Conservation (phyloP, 2,888 invertebrate species). For the Nephrotoma guestfalica region DNA sequence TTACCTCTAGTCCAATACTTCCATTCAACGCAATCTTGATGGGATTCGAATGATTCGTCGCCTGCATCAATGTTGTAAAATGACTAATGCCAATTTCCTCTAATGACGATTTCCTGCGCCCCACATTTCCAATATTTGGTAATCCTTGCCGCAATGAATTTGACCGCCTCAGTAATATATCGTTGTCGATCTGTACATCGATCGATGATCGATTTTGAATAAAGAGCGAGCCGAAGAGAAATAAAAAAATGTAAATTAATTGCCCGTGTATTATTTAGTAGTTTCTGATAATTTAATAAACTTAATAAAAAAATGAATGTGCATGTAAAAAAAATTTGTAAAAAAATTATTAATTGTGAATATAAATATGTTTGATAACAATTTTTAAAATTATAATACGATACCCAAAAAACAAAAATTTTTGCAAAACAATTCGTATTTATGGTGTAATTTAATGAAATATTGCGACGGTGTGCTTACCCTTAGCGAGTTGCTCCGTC, state of each 20-base stretch:
- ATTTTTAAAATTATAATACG: neutral
- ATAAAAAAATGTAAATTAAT: neutral
- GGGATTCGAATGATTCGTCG: constrained; percentile 54
- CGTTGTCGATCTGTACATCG: constrained; percentile 46
- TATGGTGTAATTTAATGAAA: neutral
- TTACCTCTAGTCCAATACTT: constrained; percentile 63
- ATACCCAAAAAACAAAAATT: neutral
- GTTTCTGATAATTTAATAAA: neutral
- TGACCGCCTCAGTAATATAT: constrained; percentile 66
- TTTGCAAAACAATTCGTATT: neutral
- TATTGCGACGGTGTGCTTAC: constrained; percentile 28
- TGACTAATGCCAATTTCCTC: constrained; percentile 77
- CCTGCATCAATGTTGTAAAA: constrained; percentile 51
- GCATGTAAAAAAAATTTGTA: neutral
- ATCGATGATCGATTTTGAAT: neutral
- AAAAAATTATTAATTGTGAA: neutral
- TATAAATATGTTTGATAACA: neutral
- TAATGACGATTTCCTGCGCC: constrained; percentile 63
- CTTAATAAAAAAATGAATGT: neutral
- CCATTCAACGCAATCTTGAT: constrained; percentile 76
- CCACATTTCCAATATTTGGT: constrained; percentile 41
- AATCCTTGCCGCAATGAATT: constrained; percentile 74
- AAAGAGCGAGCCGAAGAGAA: neutral
- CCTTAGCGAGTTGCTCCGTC: constrained; percentile 72
- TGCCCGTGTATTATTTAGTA: neutral